These are phyloP conservation scores for Carlito syrichta DNA, from an alignment of 2,113 vertebrate genomes.

Conservation along the genomic window DNA sequence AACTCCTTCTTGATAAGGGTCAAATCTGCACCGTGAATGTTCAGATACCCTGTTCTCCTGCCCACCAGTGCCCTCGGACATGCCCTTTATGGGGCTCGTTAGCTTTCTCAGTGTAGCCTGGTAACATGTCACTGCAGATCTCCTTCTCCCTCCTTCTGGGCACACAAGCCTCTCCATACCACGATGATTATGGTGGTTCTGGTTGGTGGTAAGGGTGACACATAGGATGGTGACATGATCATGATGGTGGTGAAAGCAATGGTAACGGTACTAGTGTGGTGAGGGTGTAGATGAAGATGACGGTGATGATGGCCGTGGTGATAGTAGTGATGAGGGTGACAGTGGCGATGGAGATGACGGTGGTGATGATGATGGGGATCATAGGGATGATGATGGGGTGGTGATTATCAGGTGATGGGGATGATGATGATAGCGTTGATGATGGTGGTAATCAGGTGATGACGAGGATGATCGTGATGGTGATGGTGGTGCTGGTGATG, in stretches of 20 bases:
- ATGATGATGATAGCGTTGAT: neutral
- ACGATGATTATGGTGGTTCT: fast-evolving
- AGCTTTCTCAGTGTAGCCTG: neutral
- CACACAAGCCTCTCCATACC: neutral
- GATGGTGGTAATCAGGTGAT: fast-evolving
- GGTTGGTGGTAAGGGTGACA: neutral
- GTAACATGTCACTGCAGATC: fast-evolving
- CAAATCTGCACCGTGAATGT: neutral
- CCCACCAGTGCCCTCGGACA: fast-evolving
- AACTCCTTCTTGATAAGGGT: neutral
- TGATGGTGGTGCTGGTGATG: neutral
- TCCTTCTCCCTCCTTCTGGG: neutral
- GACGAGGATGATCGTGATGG: neutral
- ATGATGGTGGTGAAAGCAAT: neutral
- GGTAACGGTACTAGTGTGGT: fast-evolving
- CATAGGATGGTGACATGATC: neutral
- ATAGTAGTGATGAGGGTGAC: fast-evolving
- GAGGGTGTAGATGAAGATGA: fast-evolving
- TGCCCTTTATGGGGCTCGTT: neutral
- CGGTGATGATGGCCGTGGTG: neutral
- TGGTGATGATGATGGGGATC: fast-evolving
- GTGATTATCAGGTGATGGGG: no score
- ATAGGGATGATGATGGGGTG: neutral
- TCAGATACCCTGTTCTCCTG: neutral
- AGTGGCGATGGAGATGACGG: fast-evolving